phyloP scores from a whole-genome alignment of 2,797 vertebrate species.

The Hapalemur alaotrensis region DNA sequence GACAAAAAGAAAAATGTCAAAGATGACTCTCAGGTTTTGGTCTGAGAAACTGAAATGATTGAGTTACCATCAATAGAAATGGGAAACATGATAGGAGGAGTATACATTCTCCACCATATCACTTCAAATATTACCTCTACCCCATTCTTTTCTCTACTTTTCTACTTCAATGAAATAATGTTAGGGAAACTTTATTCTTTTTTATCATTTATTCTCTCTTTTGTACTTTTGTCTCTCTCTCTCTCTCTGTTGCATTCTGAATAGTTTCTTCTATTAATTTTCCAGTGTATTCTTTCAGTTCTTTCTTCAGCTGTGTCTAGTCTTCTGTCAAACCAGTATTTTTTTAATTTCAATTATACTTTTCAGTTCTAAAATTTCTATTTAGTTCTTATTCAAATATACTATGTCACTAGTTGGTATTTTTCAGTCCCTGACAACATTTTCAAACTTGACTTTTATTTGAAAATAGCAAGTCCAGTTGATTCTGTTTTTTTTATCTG shows the following conservation, averaged over 20 bases:
- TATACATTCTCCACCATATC: not conserved
- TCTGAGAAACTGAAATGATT: not conserved
- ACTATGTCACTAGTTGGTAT: not conserved
- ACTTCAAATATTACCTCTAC: not conserved
- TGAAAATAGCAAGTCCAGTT: not conserved
- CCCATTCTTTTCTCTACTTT: not conserved
- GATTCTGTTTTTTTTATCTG: not conserved
- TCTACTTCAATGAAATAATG: not conserved
- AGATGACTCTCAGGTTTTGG: not conserved
- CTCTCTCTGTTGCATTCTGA: not conserved
- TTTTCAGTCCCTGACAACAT: not conserved
- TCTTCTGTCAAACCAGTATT: not conserved
- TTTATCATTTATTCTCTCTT: not conserved
- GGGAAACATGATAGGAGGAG: not conserved
- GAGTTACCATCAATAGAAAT: not conserved
- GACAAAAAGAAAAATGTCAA: not conserved
- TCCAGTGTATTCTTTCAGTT: constrained; percentile 3
- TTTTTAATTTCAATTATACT: not conserved
- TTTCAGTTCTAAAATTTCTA: constrained; percentile 33
- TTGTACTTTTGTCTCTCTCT: not conserved
- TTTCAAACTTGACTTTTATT: constrained; percentile 17
- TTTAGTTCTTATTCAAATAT: not conserved
- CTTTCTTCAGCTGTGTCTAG: not conserved
- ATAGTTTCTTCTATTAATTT: constrained; percentile 36
- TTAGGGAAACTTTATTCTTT: not conserved